Evolutionary conservation across 2,888 invertebrate species (phyloP), one percentile per base, ranked within the genome.

Genomic region (Iphiclides podalirius): DNA sequence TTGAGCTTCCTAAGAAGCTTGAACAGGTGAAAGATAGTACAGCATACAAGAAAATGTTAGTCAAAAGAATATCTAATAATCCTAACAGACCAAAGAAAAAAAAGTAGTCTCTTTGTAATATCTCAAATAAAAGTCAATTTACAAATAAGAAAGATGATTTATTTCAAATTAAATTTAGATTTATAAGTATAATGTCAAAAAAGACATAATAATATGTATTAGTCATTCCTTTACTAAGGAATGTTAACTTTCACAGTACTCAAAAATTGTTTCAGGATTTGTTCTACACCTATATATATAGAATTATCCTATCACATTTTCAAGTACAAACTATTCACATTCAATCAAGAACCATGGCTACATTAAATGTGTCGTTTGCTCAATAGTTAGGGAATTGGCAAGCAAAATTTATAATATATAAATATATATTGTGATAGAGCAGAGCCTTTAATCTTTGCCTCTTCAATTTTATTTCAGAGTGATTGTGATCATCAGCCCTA

Each of bases 101-200:
- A 26, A 26, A n/a, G n/a, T n/a, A n/a, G n/a, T n/a, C n/a, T n/a
- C 20, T 20, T 20, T 4, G 6, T 20, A 20, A 20, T 20, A 20
- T 6, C 6, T 20, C 20, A 58, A 55, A 51, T 48, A 45, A 57
- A 54, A 56, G 43, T 9, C 44, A 16, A 15, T 52, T 52, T 26
- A 52, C 36, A 52, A 52, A 53, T 46, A 50, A 46, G 20, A 20
- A 72, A 74, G 28, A 23, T 41, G 73, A 72, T 64, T 64, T 63
- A 61, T 73, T 50, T 70, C 66, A 73, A 70, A 67, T 69, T 70
- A 71, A 55, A 47, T 65, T 72, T 75, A 67, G 64, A 63, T 57
- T 67, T 73, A 64, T 68, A 65, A 59, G 70, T 75, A 78, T 66
- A 64, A 81, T 85, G 84, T 86, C 84, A 77, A 81, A 82, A 85